phyloP scores from a whole-genome alignment of 2,113 vertebrate genomes.

The Sorex araneus region DNA sequence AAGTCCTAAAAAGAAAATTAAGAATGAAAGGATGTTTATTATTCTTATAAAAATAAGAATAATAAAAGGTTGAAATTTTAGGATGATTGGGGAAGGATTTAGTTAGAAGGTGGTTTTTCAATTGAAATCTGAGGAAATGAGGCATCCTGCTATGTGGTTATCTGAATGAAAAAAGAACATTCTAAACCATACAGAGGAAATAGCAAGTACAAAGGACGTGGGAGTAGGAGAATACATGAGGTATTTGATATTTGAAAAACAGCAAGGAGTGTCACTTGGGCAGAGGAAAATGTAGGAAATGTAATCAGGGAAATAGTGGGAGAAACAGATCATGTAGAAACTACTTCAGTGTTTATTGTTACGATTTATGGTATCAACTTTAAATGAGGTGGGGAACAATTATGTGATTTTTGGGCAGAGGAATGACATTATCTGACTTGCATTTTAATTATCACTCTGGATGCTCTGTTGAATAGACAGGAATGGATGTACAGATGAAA shows the following conservation, averaged over 20 bases:
- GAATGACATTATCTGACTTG: background rate
- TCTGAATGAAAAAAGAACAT: background rate
- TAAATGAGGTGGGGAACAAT: background rate
- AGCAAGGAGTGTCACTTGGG: background rate
- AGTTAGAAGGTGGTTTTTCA: conserved; percentile 4
- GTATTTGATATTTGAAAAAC: background rate
- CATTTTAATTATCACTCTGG: conserved; percentile 6
- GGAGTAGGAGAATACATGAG: background rate
- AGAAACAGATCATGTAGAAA: conserved; percentile 16
- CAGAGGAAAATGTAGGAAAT: background rate
- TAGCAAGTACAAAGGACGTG: background rate
- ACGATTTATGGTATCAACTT: background rate
- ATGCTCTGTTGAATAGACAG: background rate
- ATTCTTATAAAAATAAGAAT: background rate
- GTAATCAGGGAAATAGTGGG: background rate
- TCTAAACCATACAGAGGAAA: background rate
- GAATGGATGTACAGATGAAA: background rate
- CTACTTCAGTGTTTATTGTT: background rate
- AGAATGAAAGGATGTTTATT: background rate
- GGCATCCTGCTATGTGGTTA: background rate
- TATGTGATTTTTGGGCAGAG: background rate
- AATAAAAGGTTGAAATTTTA: conserved; percentile 5
- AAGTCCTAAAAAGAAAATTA: conserved; percentile 47
- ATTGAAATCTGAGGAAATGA: conserved; percentile 35
- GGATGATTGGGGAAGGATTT: background rate